These are phyloP conservation scores for Nemopilema nomurai DNA, from an alignment of 30 jellyfish, hydroid and myxozoan genomes.

Conservation along the genomic window DNA sequence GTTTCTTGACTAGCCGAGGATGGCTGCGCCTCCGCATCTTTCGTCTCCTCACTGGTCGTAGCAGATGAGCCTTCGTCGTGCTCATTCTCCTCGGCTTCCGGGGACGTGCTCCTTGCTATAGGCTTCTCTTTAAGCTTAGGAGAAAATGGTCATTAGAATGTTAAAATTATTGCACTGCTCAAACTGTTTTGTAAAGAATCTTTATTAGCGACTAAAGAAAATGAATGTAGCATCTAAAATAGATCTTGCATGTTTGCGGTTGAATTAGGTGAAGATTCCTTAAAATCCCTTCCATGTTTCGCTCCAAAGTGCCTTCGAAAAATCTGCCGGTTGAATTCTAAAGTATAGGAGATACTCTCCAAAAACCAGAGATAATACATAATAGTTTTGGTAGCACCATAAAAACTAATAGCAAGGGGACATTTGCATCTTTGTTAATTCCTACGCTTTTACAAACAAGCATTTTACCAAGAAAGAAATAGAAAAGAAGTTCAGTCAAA, in stretches of 20 bases:
- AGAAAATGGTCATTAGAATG: too few species aligned
- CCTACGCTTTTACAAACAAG: background rate
- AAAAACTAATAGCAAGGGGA: background rate
- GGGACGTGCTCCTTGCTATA: background rate
- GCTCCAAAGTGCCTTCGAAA: too few species aligned
- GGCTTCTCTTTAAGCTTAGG: constrained; percentile 46
- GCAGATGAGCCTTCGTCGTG: constrained; percentile 23
- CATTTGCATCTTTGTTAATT: background rate
- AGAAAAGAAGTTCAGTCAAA: background rate
- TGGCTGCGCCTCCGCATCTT: constrained; percentile 37
- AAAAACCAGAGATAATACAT: too few species aligned
- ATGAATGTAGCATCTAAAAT: too few species aligned
- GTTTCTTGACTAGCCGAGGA: constrained; percentile 4
- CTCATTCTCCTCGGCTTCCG: constrained; percentile 23
- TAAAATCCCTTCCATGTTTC: too few species aligned
- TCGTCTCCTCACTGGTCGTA: constrained; percentile 19
- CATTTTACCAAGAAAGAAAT: background rate
- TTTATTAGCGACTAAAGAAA: background rate
- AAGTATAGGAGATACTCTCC: too few species aligned
- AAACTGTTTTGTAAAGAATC: background rate
- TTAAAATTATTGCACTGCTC: background rate
- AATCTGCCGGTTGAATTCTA: too few species aligned
- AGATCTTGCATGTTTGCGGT: too few species aligned
- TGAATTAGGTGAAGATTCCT: too few species aligned
- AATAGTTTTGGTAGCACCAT: background rate